These are phyloP conservation scores for Oncorhynchus keta DNA, from an alignment of 2,113 vertebrate species.

Conservation along the genomic window DNA sequence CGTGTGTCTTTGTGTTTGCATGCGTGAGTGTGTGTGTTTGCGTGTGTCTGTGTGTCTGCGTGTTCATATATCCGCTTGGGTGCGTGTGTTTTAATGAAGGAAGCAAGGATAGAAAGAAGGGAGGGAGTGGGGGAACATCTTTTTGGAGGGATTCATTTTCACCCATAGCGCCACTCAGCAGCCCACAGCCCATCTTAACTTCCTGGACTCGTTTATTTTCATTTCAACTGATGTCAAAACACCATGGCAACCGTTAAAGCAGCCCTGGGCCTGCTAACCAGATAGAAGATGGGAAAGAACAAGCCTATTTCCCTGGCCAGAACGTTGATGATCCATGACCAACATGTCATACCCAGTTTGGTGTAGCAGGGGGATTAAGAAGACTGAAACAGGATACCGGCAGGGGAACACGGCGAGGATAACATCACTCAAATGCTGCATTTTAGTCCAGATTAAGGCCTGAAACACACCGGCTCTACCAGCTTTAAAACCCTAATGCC, in stretches of 20 bases:
- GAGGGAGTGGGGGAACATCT: slow-evolving; percentile 53
- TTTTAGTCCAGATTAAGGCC: not conserved
- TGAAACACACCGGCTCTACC: too few relatives aligned
- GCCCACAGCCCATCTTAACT: slow-evolving; percentile 62
- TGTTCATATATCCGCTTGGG: slow-evolving; percentile 16
- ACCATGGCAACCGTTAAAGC: slow-evolving; percentile 65
- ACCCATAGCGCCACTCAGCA: slow-evolving; percentile 61
- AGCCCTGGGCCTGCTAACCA: slow-evolving; percentile 58
- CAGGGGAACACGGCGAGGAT: not conserved
- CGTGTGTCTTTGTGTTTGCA: too few relatives aligned
- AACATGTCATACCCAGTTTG: slow-evolving; percentile 32
- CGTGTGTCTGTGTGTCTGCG: too few relatives aligned
- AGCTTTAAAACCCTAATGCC: not conserved
- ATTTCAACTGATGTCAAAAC: slow-evolving; percentile 72
- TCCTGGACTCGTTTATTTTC: slow-evolving; percentile 71
- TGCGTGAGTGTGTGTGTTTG: too few relatives aligned
- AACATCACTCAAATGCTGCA: slow-evolving; percentile 5
- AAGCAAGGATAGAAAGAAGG: slow-evolving; percentile 48
- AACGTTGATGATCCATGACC: slow-evolving; percentile 40
- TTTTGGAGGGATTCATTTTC: slow-evolving; percentile 46
- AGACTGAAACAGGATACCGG: slow-evolving; percentile 16
- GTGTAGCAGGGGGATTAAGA: slow-evolving; percentile 24
- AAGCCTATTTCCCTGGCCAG: slow-evolving; percentile 13
- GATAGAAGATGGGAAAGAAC: slow-evolving; percentile 24
- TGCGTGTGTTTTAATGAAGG: not conserved